Conservation (phyloP, 2,113 vertebrate genomes). For the Motacilla tschutschensis region DNA sequence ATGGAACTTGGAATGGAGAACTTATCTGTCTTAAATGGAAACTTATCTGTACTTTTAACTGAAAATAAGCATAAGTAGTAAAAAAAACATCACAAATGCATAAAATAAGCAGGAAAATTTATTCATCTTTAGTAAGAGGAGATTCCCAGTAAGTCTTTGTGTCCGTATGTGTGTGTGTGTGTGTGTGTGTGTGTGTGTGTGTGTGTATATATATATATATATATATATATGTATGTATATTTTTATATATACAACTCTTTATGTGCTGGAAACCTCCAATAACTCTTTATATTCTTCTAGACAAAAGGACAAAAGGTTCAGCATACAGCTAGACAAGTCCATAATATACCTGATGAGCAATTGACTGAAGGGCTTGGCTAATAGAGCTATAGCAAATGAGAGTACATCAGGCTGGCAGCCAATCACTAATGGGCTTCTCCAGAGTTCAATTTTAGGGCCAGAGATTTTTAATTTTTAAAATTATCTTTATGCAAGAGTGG, state of each 20-base stretch:
- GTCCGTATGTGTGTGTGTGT: neutral
- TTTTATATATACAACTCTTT: neutral
- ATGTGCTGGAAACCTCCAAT: neutral
- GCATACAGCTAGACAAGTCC: neutral
- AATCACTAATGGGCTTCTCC: neutral
- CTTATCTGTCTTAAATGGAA: neutral
- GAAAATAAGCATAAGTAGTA: neutral
- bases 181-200: no score
- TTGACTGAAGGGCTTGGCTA: accelerated
- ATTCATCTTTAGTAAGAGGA: neutral
- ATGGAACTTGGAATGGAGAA: no score
- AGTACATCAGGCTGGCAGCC: neutral
- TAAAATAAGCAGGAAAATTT: neutral
- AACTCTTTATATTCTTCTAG: neutral
- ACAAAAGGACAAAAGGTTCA: neutral
- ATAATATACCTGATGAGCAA: neutral
- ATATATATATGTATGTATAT: no score
- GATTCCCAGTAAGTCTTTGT: neutral
- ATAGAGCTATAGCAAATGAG: neutral
- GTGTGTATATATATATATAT: accelerated
- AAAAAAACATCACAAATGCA: neutral
- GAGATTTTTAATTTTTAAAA: neutral
- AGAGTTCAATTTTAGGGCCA: neutral
- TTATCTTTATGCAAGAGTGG: neutral
- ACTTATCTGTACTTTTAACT: neutral